Evolutionary conservation across 1,140 invertebrate genomes (phyloP).

Genomic region (Diploscapter pachys): DNA sequence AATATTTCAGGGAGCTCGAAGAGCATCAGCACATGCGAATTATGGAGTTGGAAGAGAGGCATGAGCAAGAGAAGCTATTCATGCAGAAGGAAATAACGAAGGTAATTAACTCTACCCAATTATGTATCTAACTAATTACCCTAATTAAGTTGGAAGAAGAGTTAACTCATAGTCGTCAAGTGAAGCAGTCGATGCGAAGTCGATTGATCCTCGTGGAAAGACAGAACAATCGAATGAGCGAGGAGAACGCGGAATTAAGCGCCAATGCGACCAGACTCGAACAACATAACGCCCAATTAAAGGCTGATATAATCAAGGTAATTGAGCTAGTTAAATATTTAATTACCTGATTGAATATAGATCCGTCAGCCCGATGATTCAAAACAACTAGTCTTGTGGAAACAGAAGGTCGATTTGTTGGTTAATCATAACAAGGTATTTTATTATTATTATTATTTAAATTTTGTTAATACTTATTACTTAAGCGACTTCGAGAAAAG

Average conservation of each 20-base stretch:
- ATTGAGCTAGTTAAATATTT: neutral
- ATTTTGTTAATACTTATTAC: neutral
- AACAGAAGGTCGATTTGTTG: constrained; percentile 35
- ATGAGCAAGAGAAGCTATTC: constrained; percentile 26
- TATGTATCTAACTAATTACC: neutral
- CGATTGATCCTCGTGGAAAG: constrained; percentile 26
- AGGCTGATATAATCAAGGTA: constrained; percentile 23
- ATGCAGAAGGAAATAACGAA: constrained; percentile 28
- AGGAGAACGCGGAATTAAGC: constrained; percentile 20
- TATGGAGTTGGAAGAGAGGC: constrained; percentile 32
- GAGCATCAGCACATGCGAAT: constrained; percentile 24
- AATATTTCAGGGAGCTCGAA: constrained; percentile 28
- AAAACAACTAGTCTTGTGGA: constrained; percentile 27
- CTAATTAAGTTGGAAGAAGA: constrained; percentile 29
- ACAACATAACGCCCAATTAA: constrained; percentile 25
- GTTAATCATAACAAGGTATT: constrained; percentile 34
- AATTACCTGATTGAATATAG: constrained; percentile 13
- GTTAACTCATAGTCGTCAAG: constrained; percentile 22
- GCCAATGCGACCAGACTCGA: constrained; percentile 19
- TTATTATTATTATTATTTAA: neutral
- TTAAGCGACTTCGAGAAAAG: constrained; percentile 35
- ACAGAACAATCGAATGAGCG: constrained; percentile 20
- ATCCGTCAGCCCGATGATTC: constrained; percentile 22
- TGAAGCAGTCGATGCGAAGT: constrained; percentile 23
- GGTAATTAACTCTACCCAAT: constrained; percentile 13